Percentiles rank a stretch among this genome's conserved stretches.
Conservation (phyloP, 1,140 invertebrate genomes). For the Hylaeus volcanicus region DNA sequence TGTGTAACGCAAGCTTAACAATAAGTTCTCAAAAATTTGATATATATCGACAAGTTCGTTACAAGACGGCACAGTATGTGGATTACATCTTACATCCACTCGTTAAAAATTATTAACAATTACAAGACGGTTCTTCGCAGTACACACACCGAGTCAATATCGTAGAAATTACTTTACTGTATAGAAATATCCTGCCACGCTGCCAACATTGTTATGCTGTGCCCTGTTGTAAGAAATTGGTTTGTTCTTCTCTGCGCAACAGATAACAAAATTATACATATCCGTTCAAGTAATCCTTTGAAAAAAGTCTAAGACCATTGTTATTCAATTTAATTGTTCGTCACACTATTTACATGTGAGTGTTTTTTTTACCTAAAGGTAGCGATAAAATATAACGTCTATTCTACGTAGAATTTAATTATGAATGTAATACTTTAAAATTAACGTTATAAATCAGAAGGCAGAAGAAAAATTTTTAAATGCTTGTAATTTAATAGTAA, state of each 20-base stretch:
- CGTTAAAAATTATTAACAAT: conserved; percentile 51
- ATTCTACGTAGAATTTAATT: conserved; percentile 34
- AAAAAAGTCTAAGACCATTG: conserved; percentile 71
- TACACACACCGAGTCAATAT: conserved; percentile 14
- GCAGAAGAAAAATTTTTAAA: conserved; percentile 30
- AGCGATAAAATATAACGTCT: conserved; percentile 40
- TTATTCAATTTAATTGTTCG: conserved; percentile 69
- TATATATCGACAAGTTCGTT: conserved; percentile 59
- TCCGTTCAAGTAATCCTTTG: conserved; percentile 57
- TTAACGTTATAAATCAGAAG: conserved; percentile 23
- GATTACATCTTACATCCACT: conserved; percentile 25
- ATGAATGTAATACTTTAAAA: conserved; percentile 16
- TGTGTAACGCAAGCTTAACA: conserved; percentile 77
- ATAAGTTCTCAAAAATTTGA: conserved; percentile 62
- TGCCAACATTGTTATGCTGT: conserved; percentile 39
- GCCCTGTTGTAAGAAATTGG: conserved; percentile 54
- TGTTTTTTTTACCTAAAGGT: conserved; percentile 39
- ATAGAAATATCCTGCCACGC: conserved; percentile 31
- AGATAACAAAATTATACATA: conserved; percentile 68
- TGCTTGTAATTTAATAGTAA: conserved; percentile 3
- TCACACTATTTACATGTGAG: conserved; percentile 77
- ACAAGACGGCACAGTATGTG: conserved; percentile 62
- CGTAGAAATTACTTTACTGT: conserved; percentile 36
- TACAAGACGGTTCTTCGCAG: conserved; percentile 23
- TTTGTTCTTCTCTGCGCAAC: conserved; percentile 61